Base-by-base conservation (phyloP, 2,888 invertebrate genomes). In the Euclidia mi region DNA sequence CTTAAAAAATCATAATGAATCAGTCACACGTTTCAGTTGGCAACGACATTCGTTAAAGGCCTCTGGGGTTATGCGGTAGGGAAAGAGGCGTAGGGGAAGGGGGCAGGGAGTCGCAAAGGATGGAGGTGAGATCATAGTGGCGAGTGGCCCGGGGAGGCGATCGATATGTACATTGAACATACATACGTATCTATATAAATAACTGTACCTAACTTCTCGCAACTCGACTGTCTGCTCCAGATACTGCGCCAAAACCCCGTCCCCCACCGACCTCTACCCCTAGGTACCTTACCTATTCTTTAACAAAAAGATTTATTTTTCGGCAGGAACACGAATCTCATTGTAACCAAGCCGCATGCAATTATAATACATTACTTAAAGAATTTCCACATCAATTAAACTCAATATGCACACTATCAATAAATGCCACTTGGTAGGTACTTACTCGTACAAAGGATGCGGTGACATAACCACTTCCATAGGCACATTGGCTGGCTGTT, bases 41-140 rank as follows among this genome's bases (percentile, higher is more conserved):
- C 71, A 78, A 71, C 75, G 79, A 77, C 79, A 84, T 87, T 89
- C 79, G 85, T 86, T 87, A 84, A 84, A 90, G 81, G 89, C 85
- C 86, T 88, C 83, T 81, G 82, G 87, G 87, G 89, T 85, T 84
- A 85, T 87, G 86, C 87, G 89, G 88, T 79, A 82, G 83, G 86
- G 76, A 62, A 76, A 65, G 74, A 79, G 81, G 83, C 72, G 78
- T 78, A 70, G 44, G 73, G 77, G n/a, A n/a, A n/a, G n/a, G 85
- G 82, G 82, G 67, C 64, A 73, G 83, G 84, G 85, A 84, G 87
- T 84, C 87, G 90, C 89, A 89, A 89, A 88, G 91, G 92, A 92
- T 92, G 92, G 94, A 93, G 94, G 94, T 94, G 94, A 93, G 92
- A 92, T 94, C 93, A 94, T 93, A 94, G 94, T 94, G 94, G 93